Conservation (phyloP, 2,797 vertebrate genomes). For the Capromys pilorides region DNA sequence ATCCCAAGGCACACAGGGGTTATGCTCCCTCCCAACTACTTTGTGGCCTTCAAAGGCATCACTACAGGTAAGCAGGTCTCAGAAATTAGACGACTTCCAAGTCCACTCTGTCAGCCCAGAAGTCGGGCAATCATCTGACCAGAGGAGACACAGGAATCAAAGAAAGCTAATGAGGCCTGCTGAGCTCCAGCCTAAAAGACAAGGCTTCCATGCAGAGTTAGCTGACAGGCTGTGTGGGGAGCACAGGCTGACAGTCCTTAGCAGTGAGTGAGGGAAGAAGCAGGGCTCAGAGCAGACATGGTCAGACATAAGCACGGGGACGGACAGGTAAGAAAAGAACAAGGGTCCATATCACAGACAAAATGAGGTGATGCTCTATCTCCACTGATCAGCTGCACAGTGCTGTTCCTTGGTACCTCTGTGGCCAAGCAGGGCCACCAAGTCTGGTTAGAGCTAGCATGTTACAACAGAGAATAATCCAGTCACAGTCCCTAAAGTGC, state of each 20-base stretch:
- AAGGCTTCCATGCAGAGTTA: background rate
- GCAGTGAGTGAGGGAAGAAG: slow-evolving; percentile 16
- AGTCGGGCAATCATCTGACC: slow-evolving; percentile 60
- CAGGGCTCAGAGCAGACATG: background rate
- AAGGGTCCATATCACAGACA: slow-evolving; percentile 65
- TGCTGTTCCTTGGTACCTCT: slow-evolving; percentile 76
- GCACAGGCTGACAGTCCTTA: background rate
- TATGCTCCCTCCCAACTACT: background rate
- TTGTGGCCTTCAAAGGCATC: background rate
- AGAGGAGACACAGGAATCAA: slow-evolving; percentile 49
- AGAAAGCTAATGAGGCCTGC: slow-evolving; percentile 21
- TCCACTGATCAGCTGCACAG: slow-evolving; percentile 78
- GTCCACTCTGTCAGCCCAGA: slow-evolving; percentile 36
- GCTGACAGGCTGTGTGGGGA: background rate
- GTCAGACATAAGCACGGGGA: background rate
- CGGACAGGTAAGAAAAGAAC: slow-evolving; percentile 53
- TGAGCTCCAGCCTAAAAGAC: slow-evolving; percentile 43
- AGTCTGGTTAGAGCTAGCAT: slow-evolving; percentile 74
- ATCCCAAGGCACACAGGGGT: slow-evolving; percentile 81
- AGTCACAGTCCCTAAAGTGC: slow-evolving; percentile 81
- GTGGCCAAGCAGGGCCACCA: slow-evolving; percentile 76
- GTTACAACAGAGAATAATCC: slow-evolving; percentile 71
- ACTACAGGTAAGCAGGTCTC: slow-evolving; percentile 57
- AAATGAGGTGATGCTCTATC: slow-evolving; percentile 60
- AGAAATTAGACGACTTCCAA: slow-evolving; percentile 14